Conservation (phyloP, 2,888 invertebrate species). For the Argyresthia goedartella region DNA sequence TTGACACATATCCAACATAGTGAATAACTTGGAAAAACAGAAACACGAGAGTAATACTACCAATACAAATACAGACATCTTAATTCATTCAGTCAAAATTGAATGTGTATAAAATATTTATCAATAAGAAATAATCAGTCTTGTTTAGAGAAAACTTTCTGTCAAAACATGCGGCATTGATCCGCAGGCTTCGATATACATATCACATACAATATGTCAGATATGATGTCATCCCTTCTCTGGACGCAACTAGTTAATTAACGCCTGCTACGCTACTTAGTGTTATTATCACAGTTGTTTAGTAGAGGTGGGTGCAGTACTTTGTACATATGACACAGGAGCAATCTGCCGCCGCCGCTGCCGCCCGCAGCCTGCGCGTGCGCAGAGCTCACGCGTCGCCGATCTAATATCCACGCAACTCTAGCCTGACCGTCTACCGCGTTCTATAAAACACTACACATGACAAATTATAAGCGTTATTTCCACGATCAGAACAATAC, state of each 20-base stretch:
- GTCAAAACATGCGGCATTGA: constrained; percentile 45
- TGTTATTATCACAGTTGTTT: constrained; percentile 73
- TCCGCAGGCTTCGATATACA: constrained; percentile 47
- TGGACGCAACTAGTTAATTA: constrained; percentile 71
- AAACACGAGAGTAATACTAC: constrained; percentile 49
- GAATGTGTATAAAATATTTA: constrained; percentile 68
- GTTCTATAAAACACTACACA: constrained; percentile 21
- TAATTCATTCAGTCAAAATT: constrained; percentile 68
- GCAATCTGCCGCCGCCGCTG: constrained; percentile 54
- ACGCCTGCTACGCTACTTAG: constrained; percentile 72
- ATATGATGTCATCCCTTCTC: constrained; percentile 73
- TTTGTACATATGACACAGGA: constrained; percentile 68
- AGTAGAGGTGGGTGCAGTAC: constrained; percentile 72
- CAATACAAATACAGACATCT: constrained; percentile 65
- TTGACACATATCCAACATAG: constrained; percentile 71
- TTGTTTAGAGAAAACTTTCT: constrained; percentile 70
- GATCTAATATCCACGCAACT: constrained; percentile 41
- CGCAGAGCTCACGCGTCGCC: constrained; percentile 24
- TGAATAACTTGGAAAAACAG: constrained; percentile 53
- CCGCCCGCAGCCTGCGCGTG: constrained; percentile 21
- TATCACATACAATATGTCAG: constrained; percentile 72
- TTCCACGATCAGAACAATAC: not conserved
- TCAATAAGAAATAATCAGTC: constrained; percentile 73
- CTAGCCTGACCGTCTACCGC: constrained; percentile 36
- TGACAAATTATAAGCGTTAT: not conserved